These are phyloP conservation scores for Ganaspis brasiliensis DNA, from an alignment of 2,888 invertebrate species.

Conservation along the genomic window DNA sequence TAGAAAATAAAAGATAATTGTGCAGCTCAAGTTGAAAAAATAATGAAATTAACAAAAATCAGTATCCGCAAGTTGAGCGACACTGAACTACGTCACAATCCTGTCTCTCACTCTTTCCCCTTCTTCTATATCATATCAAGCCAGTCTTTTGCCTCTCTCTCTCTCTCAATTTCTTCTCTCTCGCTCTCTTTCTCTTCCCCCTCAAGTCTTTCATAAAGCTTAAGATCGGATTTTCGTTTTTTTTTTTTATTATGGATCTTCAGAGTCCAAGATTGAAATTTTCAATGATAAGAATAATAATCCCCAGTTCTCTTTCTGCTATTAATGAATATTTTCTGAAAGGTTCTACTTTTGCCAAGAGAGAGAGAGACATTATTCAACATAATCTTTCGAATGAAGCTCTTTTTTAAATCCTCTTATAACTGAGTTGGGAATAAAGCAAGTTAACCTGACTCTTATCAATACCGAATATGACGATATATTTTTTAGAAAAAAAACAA, in stretches of 20 bases:
- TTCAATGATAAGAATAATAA: constrained; percentile 32
- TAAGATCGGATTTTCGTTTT: constrained; percentile 72
- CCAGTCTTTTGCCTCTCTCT: constrained; percentile 46
- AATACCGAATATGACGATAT: background rate
- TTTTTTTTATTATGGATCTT: constrained; percentile 65
- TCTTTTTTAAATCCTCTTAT: background rate
- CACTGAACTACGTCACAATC: constrained; percentile 76
- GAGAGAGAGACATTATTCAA: background rate
- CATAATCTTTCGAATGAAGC: background rate
- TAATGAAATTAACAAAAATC: background rate
- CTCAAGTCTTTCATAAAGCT: constrained; percentile 61
- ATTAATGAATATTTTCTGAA: constrained; percentile 34
- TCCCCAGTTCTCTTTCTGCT: constrained; percentile 25
- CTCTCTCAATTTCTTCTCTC: constrained; percentile 47
- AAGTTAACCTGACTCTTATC: background rate
- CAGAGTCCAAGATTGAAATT: constrained; percentile 17
- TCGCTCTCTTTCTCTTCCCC: constrained; percentile 17
- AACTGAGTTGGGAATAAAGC: background rate
- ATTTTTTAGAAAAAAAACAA: background rate
- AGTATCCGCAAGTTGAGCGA: constrained; percentile 69
- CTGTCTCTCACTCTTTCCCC: constrained; percentile 67
- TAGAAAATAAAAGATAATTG: too few species aligned
- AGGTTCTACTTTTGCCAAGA: background rate
- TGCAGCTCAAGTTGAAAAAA: background rate
- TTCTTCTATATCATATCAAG: constrained; percentile 18